Evolutionary conservation across 1,140 invertebrate species (phyloP), one percentile per base, ranked within the genome.

Genomic region (Apis mellifera): DNA sequence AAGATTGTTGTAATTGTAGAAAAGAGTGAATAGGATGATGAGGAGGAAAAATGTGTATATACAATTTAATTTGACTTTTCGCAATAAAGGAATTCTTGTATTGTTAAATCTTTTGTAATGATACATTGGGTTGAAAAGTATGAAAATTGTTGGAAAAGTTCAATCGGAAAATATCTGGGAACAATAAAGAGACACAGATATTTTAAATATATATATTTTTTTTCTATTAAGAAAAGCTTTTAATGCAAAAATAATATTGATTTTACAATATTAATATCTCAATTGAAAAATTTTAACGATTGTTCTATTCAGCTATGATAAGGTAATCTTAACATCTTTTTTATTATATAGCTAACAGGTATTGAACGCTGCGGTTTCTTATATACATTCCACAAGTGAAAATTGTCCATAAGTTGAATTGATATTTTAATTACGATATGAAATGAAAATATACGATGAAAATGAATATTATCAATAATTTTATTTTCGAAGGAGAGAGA

Each of bases 321-420:
- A 13, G 52, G 52, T 13, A 72, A 72, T 72, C 26, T 26, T 26
- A 26, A 19, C 26, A 52, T 72, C 52, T n/a, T 72, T 48, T 72
- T 72, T 52, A 72, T 72, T 72, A 72, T 23, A 26, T 55, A 72
- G 26, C 26, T 71, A 26, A 71, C 69, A 71, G 69, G 23, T 72
- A 52, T 72, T 52, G 70, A 32, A 19, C 13, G 17, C 50, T 54
- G 21, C 32, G 70, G 70, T 23, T 72, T 72, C 52, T 52, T 72
- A 11, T 55, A 13, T 71, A 50, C 32, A 50, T 71, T 21, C 19
- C 17, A 52, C 4, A 15, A 52, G 23, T 21, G 70, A 57, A 19
- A 23, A 71, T 55, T 11, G 52, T 55, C 19, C 69, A 19, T 32
- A 32, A 32, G 52, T 23, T 71, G 52, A 26, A 19, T 19, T 66